A percentile compares a stretch with the other conserved stretches of the same genome.
Evolutionary conservation across 2,797 vertebrate species (phyloP).

Genomic region (Amniataba percoides): DNA sequence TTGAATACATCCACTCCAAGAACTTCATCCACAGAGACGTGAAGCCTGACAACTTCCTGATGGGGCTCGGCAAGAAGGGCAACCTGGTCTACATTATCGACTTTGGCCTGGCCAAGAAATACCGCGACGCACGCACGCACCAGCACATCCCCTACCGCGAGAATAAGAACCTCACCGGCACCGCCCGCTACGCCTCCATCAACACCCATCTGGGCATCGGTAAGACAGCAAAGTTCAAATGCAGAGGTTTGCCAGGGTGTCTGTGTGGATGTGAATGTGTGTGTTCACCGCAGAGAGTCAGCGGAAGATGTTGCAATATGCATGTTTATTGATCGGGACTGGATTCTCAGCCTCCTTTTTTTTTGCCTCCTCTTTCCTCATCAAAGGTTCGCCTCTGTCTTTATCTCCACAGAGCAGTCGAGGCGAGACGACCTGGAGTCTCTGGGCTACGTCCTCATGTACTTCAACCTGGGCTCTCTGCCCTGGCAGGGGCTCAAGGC

Average conservation of each 20-base stretch:
- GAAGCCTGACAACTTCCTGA: slow-evolving; percentile 98
- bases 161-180: slow-evolving; percentile 98
- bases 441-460: slow-evolving; percentile 97
- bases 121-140: slow-evolving; percentile 95
- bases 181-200: slow-evolving; percentile 97
- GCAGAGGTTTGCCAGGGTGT: background rate
- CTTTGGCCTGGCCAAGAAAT: slow-evolving; percentile 98
- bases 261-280: slow-evolving; percentile 21
- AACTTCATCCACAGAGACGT: slow-evolving; percentile 99
- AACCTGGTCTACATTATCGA: slow-evolving; percentile 98
- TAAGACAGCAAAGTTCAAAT: slow-evolving; percentile 77
- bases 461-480: slow-evolving; percentile 97
- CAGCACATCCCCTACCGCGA: slow-evolving; percentile 98
- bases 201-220: slow-evolving; percentile 98
- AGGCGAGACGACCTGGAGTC: slow-evolving; percentile 97
- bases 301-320: slow-evolving; percentile 23
- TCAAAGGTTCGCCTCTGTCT: no score
- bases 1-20: slow-evolving; percentile 98
- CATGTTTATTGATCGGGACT: slow-evolving; percentile 15
- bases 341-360: slow-evolving; percentile 8
- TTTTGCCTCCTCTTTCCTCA: no score
- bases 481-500: slow-evolving; percentile 98
- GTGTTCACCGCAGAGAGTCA: slow-evolving; percentile 16
- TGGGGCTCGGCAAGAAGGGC: slow-evolving; percentile 98
- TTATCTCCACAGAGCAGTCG: slow-evolving; percentile 90